These are phyloP conservation scores for Aplidium turbinatum DNA, from an alignment of 23 tunicate genomes.

Conservation along the genomic window DNA sequence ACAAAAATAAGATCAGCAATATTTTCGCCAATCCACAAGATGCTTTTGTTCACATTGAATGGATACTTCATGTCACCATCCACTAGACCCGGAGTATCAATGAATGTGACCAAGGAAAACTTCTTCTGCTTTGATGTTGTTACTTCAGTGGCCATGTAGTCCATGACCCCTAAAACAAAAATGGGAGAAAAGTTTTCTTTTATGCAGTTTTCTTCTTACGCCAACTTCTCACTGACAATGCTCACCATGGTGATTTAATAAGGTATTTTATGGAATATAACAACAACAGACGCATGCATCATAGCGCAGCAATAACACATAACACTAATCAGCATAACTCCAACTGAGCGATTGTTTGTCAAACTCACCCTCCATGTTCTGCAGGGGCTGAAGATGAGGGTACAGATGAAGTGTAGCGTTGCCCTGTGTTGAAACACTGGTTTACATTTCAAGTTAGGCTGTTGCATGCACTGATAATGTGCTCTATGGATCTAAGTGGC, in stretches of 20 bases:
- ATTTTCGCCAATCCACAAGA: conserved; percentile 86
- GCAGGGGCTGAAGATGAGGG: conserved; percentile 85
- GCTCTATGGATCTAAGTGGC: too few relatives aligned
- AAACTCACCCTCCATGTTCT: conserved; percentile 60
- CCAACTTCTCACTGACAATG: background rate
- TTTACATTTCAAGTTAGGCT: too few relatives aligned
- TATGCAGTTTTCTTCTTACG: background rate
- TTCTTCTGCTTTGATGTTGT: conserved; percentile 91
- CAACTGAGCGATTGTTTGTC: background rate
- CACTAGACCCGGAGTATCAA: conserved; percentile 96
- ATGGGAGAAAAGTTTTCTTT: background rate
- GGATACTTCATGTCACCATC: conserved; percentile 99
- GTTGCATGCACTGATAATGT: too few relatives aligned
- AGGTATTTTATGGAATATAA: background rate
- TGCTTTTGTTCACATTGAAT: conserved; percentile 90
- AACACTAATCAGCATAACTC: background rate
- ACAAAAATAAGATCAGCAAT: conserved; percentile 91
- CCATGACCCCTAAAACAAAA: conserved; percentile 64
- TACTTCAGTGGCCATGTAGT: conserved; percentile 73
- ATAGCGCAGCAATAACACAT: background rate
- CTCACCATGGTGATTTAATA: background rate
- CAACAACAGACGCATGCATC: background rate
- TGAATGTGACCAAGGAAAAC: conserved; percentile 73
- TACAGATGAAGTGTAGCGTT: conserved; percentile 92
- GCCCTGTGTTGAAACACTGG: conserved; percentile 67